phyloP scores from a whole-genome alignment of 2,797 vertebrate genomes.

The Galago senegalensis region DNA sequence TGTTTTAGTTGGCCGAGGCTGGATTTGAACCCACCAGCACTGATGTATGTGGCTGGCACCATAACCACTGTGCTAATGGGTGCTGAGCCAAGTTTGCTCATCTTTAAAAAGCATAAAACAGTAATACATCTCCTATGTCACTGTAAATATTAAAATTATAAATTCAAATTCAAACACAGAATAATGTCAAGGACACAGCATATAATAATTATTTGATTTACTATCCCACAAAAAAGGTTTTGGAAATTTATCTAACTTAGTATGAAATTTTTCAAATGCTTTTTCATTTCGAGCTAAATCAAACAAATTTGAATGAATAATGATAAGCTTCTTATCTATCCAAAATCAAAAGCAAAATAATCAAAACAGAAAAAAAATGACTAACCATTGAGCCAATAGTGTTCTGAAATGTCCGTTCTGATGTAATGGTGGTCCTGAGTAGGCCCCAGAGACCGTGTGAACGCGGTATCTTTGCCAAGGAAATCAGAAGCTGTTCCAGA shows the following conservation, averaged over 20 bases:
- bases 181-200: not conserved
- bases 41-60: too few species aligned
- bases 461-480: slow-evolving; percentile 97
- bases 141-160: not conserved
- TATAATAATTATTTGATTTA: not conserved
- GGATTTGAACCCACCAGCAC: too few species aligned
- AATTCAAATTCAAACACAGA: not conserved
- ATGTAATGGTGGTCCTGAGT: slow-evolving; percentile 96
- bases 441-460: slow-evolving; percentile 97
- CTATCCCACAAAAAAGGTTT: not conserved
- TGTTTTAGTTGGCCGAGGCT: too few species aligned
- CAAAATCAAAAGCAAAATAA: slow-evolving; percentile 75
- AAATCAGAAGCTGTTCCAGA: slow-evolving; percentile 98
- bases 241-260: not conserved
- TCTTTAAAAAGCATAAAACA: not conserved
- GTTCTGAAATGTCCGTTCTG: slow-evolving; percentile 97
- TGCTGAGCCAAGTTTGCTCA: not conserved
- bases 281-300: not conserved
- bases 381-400: slow-evolving; percentile 99
- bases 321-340: slow-evolving; percentile 76
- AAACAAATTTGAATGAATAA: slow-evolving; percentile 74
- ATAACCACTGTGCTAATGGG: too few species aligned
- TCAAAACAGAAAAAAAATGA: slow-evolving; percentile 73
- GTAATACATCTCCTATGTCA: not conserved
- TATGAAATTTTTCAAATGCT: not conserved